Evolutionary conservation across 30 jellyfish, hydroid and myxozoan species (phyloP), one percentile per base, ranked within the genome.

Genomic region (Pseudorhiza aurosa): DNA sequence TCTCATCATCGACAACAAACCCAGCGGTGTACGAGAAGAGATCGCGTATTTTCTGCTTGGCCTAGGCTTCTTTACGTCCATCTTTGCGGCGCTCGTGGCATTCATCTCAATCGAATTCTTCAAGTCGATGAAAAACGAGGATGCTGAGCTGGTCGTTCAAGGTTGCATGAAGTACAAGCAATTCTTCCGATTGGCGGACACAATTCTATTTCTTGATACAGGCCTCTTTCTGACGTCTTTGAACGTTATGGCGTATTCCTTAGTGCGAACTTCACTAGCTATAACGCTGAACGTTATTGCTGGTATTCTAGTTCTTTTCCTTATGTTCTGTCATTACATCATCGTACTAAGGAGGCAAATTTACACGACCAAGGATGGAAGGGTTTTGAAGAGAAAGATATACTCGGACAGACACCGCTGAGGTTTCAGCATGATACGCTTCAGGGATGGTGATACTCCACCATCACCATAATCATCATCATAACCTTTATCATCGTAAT

Each of bases 131-230:
- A 77, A 77, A 37, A 77, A 77, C 56, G 89, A 77, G 45, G 89
- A 77, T 45, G 72, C 89, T 2, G 89, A 77, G 81, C 74, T 58
- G 14, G 81, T 77, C 40, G 55, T 77, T 36, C 68, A 62, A 21
- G 89, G 89, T 15, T 77, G 89, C 89, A 77, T 77, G 89, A 77
- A 46, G 37, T 77, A 77, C 81, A 77, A 77, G 81, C 67, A 26
- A 19, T 77, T 77, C 70, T 58, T 77, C 22, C 78, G 70, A 29
- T 71, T 63, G 37, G 89, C 89, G 9, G 89, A 77, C 59, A 57
- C 32, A 37, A 77, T 43, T 40, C 51, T 77, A 72, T 77, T 77
- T 59, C 15, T 60, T n/a, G 81, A 77, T 33, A 77, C 89, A 0
- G 89, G 89, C 12, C 72, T 77, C 36, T 77, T 77, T 40, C 50